phyloP scores from a whole-genome alignment of 2,888 invertebrate species.

The Lepas anatifera region DNA sequence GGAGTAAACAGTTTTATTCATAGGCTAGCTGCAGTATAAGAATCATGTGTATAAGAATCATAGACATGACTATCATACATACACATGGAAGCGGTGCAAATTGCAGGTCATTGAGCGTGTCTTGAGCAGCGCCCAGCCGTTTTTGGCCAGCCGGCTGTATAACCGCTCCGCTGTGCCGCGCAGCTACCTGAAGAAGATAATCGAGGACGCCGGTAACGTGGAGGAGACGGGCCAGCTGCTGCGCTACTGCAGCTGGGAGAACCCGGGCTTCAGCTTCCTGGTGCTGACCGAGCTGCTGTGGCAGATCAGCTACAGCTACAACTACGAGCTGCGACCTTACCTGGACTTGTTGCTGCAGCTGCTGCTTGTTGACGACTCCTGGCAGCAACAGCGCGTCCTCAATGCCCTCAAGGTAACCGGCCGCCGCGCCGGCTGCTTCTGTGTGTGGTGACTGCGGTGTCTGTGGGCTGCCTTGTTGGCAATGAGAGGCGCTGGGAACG shows the following conservation, averaged over 20 bases:
- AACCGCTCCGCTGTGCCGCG: not conserved
- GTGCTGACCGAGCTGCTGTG: conserved; percentile 82
- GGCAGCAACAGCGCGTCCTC: conserved; percentile 89
- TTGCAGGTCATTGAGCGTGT: no score
- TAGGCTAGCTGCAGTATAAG: no score
- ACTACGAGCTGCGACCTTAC: conserved; percentile 85
- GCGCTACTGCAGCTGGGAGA: conserved; percentile 94
- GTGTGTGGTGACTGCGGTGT: no score
- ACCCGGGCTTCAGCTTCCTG: conserved; percentile 79
- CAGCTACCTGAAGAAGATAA: conserved; percentile 77
- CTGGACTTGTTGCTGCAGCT: conserved; percentile 77
- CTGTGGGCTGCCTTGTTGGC: no score
- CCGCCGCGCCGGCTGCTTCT: no score
- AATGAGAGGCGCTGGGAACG: no score
- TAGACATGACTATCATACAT: no score
- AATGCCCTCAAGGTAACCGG: conserved; percentile 72
- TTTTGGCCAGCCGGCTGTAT: no score
- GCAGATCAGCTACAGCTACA: conserved; percentile 69
- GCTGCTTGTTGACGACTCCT: conserved; percentile 82
- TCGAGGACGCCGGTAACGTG: conserved; percentile 83
- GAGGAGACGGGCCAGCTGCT: conserved; percentile 82
- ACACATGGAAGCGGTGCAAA: no score
- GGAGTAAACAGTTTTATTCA: no score
- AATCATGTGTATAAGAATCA: no score
- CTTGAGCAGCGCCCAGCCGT: no score